Percentiles rank a stretch among this genome's conserved stretches.
phyloP scores from a whole-genome alignment of 2,797 vertebrate species.

The Amblyraja radiata region DNA sequence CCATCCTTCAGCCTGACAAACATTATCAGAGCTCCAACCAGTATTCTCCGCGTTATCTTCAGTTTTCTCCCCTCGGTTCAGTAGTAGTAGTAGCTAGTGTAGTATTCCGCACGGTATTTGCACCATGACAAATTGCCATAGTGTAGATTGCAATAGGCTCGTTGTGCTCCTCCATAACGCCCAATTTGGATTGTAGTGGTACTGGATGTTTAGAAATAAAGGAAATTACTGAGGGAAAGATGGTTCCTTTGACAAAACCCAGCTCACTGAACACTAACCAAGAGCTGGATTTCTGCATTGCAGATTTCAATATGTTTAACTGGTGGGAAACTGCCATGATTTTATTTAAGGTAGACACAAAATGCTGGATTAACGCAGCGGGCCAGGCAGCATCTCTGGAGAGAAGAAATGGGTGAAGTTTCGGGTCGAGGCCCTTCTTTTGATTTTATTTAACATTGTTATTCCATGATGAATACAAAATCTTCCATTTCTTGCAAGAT shows the following conservation, averaged over 20 bases:
- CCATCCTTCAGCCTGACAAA: constrained; percentile 39
- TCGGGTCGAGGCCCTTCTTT: too few relatives aligned
- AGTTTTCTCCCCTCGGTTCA: not conserved
- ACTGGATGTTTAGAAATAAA: not conserved
- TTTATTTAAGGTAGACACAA: too few relatives aligned
- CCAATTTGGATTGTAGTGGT: not conserved
- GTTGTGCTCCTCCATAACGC: not conserved
- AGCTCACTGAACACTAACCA: not conserved
- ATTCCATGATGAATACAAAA: not conserved
- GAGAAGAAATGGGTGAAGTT: too few relatives aligned
- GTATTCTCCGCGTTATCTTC: not conserved
- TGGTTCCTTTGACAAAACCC: not conserved
- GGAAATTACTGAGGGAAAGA: not conserved
- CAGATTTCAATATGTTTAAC: not conserved
- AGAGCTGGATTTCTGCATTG: not conserved
- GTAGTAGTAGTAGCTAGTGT: not conserved
- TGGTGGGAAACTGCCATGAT: not conserved
- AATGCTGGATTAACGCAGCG: too few relatives aligned
- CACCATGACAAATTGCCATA: not conserved
- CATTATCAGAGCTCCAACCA: not conserved
- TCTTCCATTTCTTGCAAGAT: not conserved
- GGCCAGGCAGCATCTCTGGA: too few relatives aligned
- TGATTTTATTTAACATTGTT: not conserved
- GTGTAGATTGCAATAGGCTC: not conserved
- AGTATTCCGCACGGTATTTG: not conserved